Evolutionary conservation across 92 coral and sea anemone genomes (phyloP), one percentile per base, ranked within the genome.

Genomic region (Pocillopora meandrina): DNA sequence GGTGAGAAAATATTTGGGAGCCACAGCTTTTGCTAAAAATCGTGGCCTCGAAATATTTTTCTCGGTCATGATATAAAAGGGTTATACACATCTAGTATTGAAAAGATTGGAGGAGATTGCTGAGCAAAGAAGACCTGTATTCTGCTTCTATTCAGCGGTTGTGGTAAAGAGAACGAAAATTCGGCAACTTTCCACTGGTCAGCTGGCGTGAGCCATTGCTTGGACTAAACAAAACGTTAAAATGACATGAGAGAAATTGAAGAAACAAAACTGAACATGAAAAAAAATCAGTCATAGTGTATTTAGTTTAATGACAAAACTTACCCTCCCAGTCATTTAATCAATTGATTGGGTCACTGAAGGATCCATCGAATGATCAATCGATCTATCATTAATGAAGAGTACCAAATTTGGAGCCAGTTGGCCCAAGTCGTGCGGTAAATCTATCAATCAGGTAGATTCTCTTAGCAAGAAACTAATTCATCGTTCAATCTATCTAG

Each of bases 101-200:
- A 42, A 42, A 42, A 42, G 5, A 42, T 42, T 42, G 49, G 49
- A 42, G 49, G 49, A 42, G 49, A 42, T 3, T 42, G 7, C 5
- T 42, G 49, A 42, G 49, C 49, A 0, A 42, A 42, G 5, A 3
- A 3, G 49, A 65, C 74, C 83, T 58, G 56, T 15, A 66, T 66
- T 66, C 52, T 74, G 56, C 49, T 63, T 58, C 73, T 66, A 71
- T 79, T 79, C 47, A 66, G 31, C 23, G 74, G 74, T 21, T 52
- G 72, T 10, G 74, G 55, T 2, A 79, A 55, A 10, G 83, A 79
- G 33, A 66, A 52, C 52, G 83, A 34, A 52, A 79, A 66, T 63
- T 65, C 83, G 14, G 83, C 52, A 13, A 21, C 19, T 79, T 26
- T 17, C 83, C 83, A 79, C 18, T 65, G 74, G 67, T 79, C 83